A percentile compares a stretch with the other conserved stretches of the same genome.
Evolutionary conservation across 2,113 vertebrate genomes (phyloP).

Genomic region (Chinchilla lanigera): DNA sequence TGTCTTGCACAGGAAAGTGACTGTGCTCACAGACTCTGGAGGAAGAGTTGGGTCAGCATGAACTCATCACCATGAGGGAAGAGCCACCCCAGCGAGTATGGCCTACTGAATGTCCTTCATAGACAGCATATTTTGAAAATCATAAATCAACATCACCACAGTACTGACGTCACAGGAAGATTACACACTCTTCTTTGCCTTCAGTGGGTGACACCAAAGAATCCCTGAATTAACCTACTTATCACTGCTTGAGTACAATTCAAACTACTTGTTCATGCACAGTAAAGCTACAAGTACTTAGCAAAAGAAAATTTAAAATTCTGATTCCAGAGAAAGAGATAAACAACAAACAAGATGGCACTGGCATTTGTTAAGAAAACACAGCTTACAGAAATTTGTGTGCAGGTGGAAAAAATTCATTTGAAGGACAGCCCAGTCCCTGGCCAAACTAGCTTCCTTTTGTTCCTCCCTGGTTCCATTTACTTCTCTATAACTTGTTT

Average conservation of each 20-base stretch:
- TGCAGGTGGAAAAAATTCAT: not conserved
- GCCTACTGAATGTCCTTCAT: conserved; percentile 14
- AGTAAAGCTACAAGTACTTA: not conserved
- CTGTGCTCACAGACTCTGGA: not conserved
- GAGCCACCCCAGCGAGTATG: not conserved
- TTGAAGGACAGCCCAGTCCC: not conserved
- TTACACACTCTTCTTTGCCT: not conserved
- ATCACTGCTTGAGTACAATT: not conserved
- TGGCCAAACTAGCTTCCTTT: not conserved
- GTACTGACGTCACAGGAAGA: not conserved
- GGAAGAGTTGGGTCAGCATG: not conserved
- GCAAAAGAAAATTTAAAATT: not conserved
- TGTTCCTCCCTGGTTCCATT: not conserved
- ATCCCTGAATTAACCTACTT: not conserved
- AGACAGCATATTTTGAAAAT: not conserved
- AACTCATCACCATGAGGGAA: conserved; percentile 31
- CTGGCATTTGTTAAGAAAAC: not conserved
- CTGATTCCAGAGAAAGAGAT: not conserved
- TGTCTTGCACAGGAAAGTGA: conserved; percentile 60
- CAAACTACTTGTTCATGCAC: not conserved
- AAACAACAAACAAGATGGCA: not conserved
- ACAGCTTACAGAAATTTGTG: not conserved
- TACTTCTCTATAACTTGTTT: not conserved
- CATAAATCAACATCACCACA: not conserved
- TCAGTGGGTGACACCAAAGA: not conserved